Evolutionary conservation across 2,888 invertebrate species (phyloP).

Genomic region (Cartodere bifasciata): DNA sequence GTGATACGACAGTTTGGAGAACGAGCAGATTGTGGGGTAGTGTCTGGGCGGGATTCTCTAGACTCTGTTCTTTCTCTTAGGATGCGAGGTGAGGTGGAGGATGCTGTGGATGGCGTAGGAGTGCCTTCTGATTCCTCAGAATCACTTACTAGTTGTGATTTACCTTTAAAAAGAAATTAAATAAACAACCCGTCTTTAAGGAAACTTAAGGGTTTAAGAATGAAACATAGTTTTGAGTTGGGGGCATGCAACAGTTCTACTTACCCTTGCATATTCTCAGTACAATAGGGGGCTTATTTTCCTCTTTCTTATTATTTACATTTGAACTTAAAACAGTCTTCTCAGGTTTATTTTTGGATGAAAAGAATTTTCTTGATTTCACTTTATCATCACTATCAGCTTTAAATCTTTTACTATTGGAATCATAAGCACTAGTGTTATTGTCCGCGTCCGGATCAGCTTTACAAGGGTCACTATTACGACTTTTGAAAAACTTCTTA

Average conservation of each 20-base stretch:
- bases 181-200: too few relatives aligned
- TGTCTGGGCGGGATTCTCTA: slow-evolving; percentile 29
- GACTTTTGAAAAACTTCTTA: slow-evolving; percentile 83
- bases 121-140: slow-evolving; percentile 34
- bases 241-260: too few relatives aligned
- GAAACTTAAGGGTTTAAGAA: too few relatives aligned
- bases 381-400: slow-evolving; percentile 10
- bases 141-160: slow-evolving; percentile 40
- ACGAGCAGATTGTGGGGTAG: slow-evolving; percentile 23
- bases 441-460: slow-evolving; percentile 15
- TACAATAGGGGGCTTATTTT: slow-evolving; percentile 61
- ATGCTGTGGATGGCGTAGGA: slow-evolving; percentile 43
- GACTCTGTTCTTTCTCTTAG: slow-evolving; percentile 22
- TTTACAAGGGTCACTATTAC: slow-evolving; percentile 53
- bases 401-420: slow-evolving; percentile 20
- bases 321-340: slow-evolving; percentile 29
- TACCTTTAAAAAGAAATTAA: too few relatives aligned
- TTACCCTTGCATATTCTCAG: slow-evolving; percentile 79
- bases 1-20: slow-evolving; percentile 32
- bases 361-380: slow-evolving; percentile 28
- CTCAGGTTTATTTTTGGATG: slow-evolving; percentile 27
- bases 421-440: slow-evolving; percentile 15
- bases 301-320: slow-evolving; percentile 25
- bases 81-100: slow-evolving; percentile 36
- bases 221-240: too few relatives aligned